Evolutionary conservation across 2,113 vertebrate genomes (phyloP), one percentile per base, ranked within the genome.

Genomic region (Orycteropus afer): DNA sequence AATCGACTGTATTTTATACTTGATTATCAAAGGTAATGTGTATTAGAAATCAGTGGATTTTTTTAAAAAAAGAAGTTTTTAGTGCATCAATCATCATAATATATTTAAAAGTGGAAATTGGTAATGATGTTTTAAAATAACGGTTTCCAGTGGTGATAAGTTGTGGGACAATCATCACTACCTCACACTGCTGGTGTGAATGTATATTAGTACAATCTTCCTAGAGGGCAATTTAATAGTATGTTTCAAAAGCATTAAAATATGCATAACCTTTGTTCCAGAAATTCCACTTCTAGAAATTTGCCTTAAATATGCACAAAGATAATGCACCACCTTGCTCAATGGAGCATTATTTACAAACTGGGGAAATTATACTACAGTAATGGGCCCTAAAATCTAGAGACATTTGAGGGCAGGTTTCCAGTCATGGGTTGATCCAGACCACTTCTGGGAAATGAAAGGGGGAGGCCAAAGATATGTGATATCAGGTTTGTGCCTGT

Each of bases 41-140:
- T 74, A 51, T 71, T 86, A 79, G 49, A 86, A 94, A 78, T 86
- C 23, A 78, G 40, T 61, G n/a, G 13, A 63, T 85, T 55, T 89
- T 5, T 93, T 79, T 61, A 37, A 86, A 81, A 71, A 23, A 73
- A 7, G 34, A 18, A 1, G 34, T 86, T 61, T 61, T 83, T 13
- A 32, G 5, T 53, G 22, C 65, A 73, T 86, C 84, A 53, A 55
- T 86, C 14, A 25, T 89, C 47, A 20, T 82, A 86, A 86, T 79
- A 69, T 67, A 84, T 79, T 93, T 79, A 91, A 93, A 95, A 79
- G 23, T 67, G 57, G 80, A 1, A 83, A 79, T 45, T 37, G 51
- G 37, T 55, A 86, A 93, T 74, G 63, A 74, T 86, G 27, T 90
- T 86, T 93, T 92, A 86, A 89, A 95, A 86, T 89, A 94, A 87